Evolutionary conservation across 2,113 vertebrate species (phyloP).

Genomic region (Indicator maculatus): DNA sequence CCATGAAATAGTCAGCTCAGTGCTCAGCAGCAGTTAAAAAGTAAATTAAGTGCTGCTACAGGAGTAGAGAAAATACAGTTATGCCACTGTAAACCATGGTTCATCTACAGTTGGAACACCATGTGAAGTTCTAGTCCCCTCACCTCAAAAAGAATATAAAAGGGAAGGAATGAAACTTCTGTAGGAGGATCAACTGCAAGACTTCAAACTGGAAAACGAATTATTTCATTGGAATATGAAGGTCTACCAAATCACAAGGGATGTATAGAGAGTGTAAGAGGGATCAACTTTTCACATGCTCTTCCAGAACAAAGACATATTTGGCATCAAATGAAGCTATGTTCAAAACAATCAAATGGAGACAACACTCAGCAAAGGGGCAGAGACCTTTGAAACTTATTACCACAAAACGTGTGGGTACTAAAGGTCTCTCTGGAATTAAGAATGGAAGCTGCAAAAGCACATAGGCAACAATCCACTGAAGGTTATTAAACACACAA

Average conservation of each 20-base stretch:
- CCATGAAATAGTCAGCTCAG: neutral
- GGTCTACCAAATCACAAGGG: neutral
- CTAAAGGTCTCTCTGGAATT: neutral
- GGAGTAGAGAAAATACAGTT: neutral
- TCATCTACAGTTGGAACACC: neutral
- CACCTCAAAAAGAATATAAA: neutral
- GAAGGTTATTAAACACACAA: neutral
- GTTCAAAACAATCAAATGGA: neutral
- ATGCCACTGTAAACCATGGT: neutral
- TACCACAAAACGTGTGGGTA: neutral
- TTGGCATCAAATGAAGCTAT: neutral
- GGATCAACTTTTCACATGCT: neutral
- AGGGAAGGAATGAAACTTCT: neutral
- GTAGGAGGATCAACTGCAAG: neutral
- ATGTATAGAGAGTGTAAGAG: accelerated
- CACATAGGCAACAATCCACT: neutral
- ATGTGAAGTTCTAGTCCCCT: neutral
- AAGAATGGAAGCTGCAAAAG: neutral
- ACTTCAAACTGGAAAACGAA: neutral
- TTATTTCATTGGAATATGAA: neutral
- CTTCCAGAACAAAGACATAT: neutral
- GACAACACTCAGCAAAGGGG: neutral
- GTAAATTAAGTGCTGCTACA: neutral
- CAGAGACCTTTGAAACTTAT: neutral
- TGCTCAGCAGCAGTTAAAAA: neutral